These are phyloP conservation scores for Nemoura dubitans DNA, from an alignment of 2,888 invertebrate species.

Conservation along the genomic window DNA sequence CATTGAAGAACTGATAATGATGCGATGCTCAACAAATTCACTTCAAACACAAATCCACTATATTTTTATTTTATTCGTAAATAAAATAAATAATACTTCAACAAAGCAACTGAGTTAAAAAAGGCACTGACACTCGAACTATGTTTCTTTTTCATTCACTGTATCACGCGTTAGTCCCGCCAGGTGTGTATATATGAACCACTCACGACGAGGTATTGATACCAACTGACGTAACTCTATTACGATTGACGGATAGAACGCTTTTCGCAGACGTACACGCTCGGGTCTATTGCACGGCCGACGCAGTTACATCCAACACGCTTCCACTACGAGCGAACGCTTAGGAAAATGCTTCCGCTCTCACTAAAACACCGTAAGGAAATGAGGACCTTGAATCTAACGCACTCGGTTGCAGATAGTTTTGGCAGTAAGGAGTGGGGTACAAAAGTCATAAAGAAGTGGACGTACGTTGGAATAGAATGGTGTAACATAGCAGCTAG, in stretches of 20 bases:
- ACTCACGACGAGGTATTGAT: neutral
- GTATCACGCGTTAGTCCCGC: neutral
- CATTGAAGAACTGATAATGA: constrained; percentile 31
- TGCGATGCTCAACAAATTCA: neutral
- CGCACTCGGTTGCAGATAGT: constrained; percentile 3
- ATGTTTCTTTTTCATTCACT: neutral
- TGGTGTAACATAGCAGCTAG: constrained; percentile 13
- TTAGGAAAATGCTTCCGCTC: neutral
- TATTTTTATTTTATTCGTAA: neutral
- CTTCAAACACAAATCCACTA: neutral
- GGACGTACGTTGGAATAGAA: neutral
- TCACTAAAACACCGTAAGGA: neutral
- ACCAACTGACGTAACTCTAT: constrained; percentile 8
- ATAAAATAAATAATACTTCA: neutral
- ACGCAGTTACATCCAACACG: no score
- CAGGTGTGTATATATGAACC: neutral
- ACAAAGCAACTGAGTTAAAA: neutral
- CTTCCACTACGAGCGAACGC: neutral
- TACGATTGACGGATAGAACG: neutral
- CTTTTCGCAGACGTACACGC: no score
- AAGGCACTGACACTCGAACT: neutral
- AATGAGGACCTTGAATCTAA: neutral
- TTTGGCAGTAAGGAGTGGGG: constrained; percentile 24
- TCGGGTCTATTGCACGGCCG: no score
- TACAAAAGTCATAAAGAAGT: neutral